These are phyloP conservation scores for Tetramorium parvispinum DNA, from an alignment of 1,140 invertebrate species.

Conservation along the genomic window DNA sequence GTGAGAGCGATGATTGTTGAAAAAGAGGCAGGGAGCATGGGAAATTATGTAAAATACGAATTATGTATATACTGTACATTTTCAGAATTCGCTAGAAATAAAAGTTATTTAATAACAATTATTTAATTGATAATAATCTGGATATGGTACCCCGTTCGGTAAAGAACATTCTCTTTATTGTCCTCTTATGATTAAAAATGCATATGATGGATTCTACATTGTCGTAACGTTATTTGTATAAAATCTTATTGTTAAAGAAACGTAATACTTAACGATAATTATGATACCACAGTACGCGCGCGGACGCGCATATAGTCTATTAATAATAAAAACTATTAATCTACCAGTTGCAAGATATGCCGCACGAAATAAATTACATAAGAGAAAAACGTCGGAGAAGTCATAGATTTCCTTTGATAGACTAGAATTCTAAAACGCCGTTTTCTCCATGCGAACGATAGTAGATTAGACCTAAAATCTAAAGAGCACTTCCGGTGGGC, in stretches of 20 bases:
- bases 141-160: slow-evolving; percentile 55
- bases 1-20: slow-evolving; percentile 68
- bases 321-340: slow-evolving; percentile 60
- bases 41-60: slow-evolving; percentile 62
- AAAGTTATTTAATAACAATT: slow-evolving; percentile 76
- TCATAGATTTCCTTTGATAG: slow-evolving; percentile 78
- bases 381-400: slow-evolving; percentile 75
- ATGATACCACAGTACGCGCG: slow-evolving; percentile 16
- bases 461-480: slow-evolving; percentile 68
- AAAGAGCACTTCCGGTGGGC: slow-evolving; percentile 81
- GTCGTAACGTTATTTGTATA: slow-evolving; percentile 61
- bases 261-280: slow-evolving; percentile 55
- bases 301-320: slow-evolving; percentile 1
- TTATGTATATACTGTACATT: slow-evolving; percentile 84
- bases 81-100: slow-evolving; percentile 74
- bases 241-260: slow-evolving; percentile 63
- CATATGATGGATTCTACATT: slow-evolving; percentile 61
- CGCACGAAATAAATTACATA: slow-evolving; percentile 78
- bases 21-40: slow-evolving; percentile 25
- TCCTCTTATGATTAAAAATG: slow-evolving; percentile 66
- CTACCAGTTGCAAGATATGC: slow-evolving; percentile 63
- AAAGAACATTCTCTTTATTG: slow-evolving; percentile 69
- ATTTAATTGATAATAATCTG: slow-evolving; percentile 67
- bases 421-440: slow-evolving; percentile 82
- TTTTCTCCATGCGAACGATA: slow-evolving; percentile 59